Percentiles rank a stretch among this genome's conserved stretches.
These are phyloP conservation scores for Epizoanthus scotinus DNA, from an alignment of 92 coral and sea anemone species.

Conservation along the genomic window DNA sequence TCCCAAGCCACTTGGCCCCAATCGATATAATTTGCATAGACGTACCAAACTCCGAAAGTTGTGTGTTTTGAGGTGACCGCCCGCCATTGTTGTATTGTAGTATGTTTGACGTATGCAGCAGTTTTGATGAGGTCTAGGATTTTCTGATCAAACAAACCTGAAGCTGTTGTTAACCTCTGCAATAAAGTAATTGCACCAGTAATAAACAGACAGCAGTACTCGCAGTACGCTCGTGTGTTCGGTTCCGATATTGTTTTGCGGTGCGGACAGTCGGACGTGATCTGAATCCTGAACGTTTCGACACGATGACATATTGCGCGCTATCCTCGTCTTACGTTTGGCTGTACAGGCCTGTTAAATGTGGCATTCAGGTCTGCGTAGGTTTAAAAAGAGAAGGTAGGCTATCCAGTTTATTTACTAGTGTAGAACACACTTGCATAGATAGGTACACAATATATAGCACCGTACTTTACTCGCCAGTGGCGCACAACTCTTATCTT, in stretches of 20 bases:
- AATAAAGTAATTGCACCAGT: conserved; percentile 11
- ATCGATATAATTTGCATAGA: conserved; percentile 21
- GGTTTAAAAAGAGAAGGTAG: conserved; percentile 13
- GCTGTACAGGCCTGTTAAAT: conserved; percentile 33
- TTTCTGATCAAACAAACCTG: conserved; percentile 34
- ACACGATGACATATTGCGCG: conserved; percentile 29
- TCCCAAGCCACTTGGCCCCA: conserved; percentile 17
- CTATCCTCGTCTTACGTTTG: conserved; percentile 7
- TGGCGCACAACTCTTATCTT: too few species aligned
- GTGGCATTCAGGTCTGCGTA: not conserved
- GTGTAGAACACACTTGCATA: not conserved
- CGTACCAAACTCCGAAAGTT: conserved; percentile 13
- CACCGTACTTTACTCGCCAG: too few species aligned
- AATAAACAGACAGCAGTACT: not conserved
- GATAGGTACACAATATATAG: not conserved
- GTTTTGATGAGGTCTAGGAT: conserved; percentile 16
- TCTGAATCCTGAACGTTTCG: too few species aligned
- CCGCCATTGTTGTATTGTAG: not conserved
- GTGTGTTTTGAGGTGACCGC: conserved; percentile 33
- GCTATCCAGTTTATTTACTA: not conserved
- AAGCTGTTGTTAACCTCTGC: conserved; percentile 30
- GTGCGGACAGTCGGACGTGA: not conserved
- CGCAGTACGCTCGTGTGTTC: not conserved
- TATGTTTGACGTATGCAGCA: conserved; percentile 20
- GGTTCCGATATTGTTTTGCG: not conserved